Base-by-base conservation (phyloP, 2,113 vertebrate species). In the Elgaria multicarinata region DNA sequence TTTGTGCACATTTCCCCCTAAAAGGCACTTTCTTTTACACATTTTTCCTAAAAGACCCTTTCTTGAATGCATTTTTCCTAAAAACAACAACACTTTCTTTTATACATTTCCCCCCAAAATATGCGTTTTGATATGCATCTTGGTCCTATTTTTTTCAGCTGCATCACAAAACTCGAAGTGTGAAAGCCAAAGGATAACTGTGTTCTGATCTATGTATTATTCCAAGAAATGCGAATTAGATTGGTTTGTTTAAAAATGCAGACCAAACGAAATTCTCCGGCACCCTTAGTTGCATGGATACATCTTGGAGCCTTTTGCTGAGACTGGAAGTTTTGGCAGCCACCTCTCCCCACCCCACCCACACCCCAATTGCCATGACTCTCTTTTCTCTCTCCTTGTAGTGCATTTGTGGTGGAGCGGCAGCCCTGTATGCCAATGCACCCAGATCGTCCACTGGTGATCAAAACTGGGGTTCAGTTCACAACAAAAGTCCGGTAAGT, bases 361-460 rank as follows among this genome's bases (percentile, higher is more conserved):
- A n/a, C 10, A 3, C 66, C 1, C 18, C 9, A 83, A 13, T 88
- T 28, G 6, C 92, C 58, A 90, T 33, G 10, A 6, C 0, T 1
- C 5, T 39, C 31, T 22, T 66, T 28, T 72, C 66, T 91, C 20
- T 91, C 64, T 77, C 28, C 33, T 89, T 86, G 8, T 92, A 99
- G 99, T 4, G 99, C 99, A 6, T 99, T 99, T 4, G 99, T 99
- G 0, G 99, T 99, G 3, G 99, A 99, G 93, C 96, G 99, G 87
- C 99, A 99, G 95, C 99, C 99, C 1, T 99, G 99, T 90, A 99
- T 99, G 99, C 99, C 99, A 88, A 99, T 99, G 99, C 99, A 99
- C 89, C 99, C 99, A 0, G 99, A 99, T 97, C 97, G 99, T 90
- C 99, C 99, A 0, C 94, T 99, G 6, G 99, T 99, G 94, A 99